Conservation (phyloP, 2,888 invertebrate species). For the Drosophila neonasuta region DNA sequence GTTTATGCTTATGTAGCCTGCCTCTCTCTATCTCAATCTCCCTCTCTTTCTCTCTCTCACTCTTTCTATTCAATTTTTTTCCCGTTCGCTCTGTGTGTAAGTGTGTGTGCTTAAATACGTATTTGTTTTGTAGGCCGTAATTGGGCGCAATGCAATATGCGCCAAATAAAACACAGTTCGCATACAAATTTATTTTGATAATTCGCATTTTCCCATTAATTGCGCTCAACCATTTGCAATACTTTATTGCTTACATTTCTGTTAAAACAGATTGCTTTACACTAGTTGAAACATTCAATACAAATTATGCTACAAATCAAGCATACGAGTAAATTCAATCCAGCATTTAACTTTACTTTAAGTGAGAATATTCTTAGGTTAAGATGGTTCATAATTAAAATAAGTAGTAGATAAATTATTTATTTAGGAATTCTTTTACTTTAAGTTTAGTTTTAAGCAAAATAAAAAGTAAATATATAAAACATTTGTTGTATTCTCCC, state of each 20-base stretch:
- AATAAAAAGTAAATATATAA: no score
- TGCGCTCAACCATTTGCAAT: neutral
- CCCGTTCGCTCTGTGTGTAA: constrained; percentile 14
- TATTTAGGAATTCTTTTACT: no score
- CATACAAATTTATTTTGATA: constrained; percentile 24
- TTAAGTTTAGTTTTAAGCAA: no score
- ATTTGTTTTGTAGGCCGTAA: constrained; percentile 54
- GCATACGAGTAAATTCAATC: no score
- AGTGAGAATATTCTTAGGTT: no score
- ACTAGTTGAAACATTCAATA: no score
- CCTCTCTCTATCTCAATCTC: neutral
- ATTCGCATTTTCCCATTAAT: constrained; percentile 5
- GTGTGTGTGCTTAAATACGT: constrained; percentile 49
- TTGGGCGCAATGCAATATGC: constrained; percentile 43
- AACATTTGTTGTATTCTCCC: no score
- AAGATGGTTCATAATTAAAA: no score
- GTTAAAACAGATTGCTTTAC: neutral
- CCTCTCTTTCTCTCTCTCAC: neutral
- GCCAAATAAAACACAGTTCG: constrained; percentile 24
- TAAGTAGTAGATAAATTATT: no score
- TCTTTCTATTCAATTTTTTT: neutral
- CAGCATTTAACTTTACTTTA: no score
- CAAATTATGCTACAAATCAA: no score
- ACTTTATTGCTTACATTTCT: neutral
- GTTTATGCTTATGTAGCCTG: constrained; percentile 38